phyloP scores from a whole-genome alignment of 2,113 vertebrate genomes.

The Grammomys surdaster region DNA sequence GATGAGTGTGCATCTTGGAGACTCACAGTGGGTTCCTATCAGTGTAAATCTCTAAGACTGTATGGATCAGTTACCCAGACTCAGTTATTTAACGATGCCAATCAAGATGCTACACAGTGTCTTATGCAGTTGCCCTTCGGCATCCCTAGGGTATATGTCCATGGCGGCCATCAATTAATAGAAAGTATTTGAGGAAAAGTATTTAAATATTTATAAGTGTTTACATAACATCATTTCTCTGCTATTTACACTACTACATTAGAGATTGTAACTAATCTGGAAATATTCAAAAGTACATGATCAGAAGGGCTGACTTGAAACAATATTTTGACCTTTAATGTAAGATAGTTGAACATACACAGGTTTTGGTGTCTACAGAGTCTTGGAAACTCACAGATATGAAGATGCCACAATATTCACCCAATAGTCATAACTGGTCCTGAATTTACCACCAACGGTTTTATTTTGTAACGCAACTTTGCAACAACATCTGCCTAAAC shows the following conservation, averaged over 20 bases:
- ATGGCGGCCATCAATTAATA: not conserved
- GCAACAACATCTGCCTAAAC: not conserved
- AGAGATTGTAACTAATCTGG: not conserved
- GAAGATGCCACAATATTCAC: not conserved
- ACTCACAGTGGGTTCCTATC: not conserved
- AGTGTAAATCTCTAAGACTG: not conserved
- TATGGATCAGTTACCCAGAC: not conserved
- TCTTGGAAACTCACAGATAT: not conserved
- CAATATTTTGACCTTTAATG: not conserved
- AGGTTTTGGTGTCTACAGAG: not conserved
- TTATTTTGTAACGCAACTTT: not conserved
- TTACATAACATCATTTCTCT: not conserved
- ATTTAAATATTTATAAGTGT: not conserved
- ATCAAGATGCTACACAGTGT: not conserved
- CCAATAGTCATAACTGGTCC: not conserved
- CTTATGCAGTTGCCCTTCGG: not conserved
- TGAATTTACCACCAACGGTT: not conserved
- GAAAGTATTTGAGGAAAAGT: not conserved
- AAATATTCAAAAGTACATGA: not conserved
- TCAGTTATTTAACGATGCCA: constrained; percentile 4
- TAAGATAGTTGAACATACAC: not conserved
- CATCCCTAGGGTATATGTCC: not conserved
- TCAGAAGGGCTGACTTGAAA: not conserved
- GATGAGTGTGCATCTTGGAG: not conserved
- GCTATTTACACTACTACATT: too few species aligned